phyloP scores from a whole-genome alignment of 1,140 invertebrate species.

The Planococcus citri region DNA sequence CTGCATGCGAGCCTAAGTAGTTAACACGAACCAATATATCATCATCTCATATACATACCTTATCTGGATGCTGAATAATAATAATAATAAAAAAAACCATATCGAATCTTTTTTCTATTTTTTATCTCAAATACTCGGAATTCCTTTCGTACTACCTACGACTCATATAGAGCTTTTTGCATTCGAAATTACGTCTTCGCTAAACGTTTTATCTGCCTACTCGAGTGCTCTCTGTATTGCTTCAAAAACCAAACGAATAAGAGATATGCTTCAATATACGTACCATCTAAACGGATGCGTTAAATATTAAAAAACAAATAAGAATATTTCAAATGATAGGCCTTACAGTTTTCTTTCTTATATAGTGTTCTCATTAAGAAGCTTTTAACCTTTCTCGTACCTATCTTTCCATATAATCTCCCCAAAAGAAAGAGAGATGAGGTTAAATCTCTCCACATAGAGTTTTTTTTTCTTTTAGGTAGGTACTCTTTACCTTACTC shows the following conservation, averaged over 20 bases:
- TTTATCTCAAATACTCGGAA: background rate
- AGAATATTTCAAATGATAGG: background rate
- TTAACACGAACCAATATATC: too few species aligned
- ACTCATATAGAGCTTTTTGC: background rate
- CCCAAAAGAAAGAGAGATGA: background rate
- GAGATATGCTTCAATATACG: too few species aligned
- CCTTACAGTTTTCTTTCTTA: conserved; percentile 10
- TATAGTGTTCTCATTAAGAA: conserved; percentile 16
- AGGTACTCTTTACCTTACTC: too few species aligned
- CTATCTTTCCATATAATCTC: conserved; percentile 18
- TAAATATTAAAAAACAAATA: conserved; percentile 9
- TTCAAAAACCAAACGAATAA: too few species aligned
- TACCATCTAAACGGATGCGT: background rate
- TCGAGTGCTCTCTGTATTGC: too few species aligned
- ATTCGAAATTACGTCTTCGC: background rate
- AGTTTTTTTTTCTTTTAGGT: background rate
- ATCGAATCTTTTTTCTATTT: background rate
- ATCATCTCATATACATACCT: too few species aligned
- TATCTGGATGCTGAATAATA: background rate
- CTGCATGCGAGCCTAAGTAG: too few species aligned
- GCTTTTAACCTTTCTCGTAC: conserved; percentile 9
- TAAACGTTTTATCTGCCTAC: too few species aligned
- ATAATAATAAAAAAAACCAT: background rate
- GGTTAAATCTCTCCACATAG: background rate
- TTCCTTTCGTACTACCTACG: too few species aligned